Conservation (phyloP, 2,797 vertebrate genomes). For the Sebastes hubbsi region DNA sequence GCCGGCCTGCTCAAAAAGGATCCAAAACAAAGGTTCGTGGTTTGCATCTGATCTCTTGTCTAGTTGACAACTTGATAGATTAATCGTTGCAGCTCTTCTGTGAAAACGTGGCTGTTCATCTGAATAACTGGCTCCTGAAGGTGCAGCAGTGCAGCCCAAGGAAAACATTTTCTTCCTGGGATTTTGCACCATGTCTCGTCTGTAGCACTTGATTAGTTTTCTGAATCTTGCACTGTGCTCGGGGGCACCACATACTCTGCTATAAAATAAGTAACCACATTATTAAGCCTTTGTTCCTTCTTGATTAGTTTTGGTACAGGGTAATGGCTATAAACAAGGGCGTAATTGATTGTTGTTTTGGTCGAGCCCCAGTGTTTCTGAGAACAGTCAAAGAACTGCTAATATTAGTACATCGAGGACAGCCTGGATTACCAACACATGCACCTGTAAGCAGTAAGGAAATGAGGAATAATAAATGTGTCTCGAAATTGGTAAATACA, state of each 20-base stretch:
- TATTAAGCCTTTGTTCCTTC: constrained; percentile 48
- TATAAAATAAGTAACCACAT: constrained; percentile 45
- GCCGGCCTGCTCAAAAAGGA: constrained; percentile 94
- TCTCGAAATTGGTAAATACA: constrained; percentile 24
- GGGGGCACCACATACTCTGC: background rate
- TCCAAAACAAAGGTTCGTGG: constrained; percentile 95
- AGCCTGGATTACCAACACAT: constrained; percentile 17
- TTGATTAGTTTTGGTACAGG: constrained; percentile 54
- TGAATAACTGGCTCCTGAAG: background rate
- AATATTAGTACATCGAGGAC: constrained; percentile 50
- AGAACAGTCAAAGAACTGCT: constrained; percentile 43
- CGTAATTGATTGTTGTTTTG: constrained; percentile 69
- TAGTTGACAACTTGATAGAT: too few relatives aligned
- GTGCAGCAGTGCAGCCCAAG: background rate
- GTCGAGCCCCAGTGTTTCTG: constrained; percentile 21
- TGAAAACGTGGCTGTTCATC: background rate
- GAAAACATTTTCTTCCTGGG: constrained; percentile 13
- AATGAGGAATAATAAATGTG: constrained; percentile 49
- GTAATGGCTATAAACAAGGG: constrained; percentile 50
- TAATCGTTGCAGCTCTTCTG: background rate
- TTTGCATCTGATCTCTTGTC: background rate
- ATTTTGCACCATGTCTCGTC: background rate
- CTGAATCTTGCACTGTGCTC: constrained; percentile 18
- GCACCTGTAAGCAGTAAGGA: constrained; percentile 35
- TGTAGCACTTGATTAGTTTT: constrained; percentile 16